A percentile compares a stretch with the other conserved stretches of the same genome.
These are phyloP conservation scores for Heterocephalus glaber DNA, from an alignment of 2,113 vertebrate species.

Conservation along the genomic window DNA sequence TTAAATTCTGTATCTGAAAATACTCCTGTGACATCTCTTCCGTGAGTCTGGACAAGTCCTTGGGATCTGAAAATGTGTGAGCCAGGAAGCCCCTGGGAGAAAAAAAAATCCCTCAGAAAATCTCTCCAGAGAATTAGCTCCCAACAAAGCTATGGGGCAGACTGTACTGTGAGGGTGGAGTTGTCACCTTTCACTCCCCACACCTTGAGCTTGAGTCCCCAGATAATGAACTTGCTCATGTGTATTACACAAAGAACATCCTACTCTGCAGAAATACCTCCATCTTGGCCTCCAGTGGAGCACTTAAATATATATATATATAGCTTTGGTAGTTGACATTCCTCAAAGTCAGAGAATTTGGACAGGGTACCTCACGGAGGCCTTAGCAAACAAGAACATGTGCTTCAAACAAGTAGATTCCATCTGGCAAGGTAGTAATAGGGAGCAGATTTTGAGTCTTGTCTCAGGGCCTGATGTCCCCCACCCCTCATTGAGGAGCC, in stretches of 20 bases:
- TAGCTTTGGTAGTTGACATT: constrained; percentile 49
- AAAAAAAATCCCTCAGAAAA: constrained; percentile 8
- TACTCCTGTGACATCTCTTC: constrained; percentile 60
- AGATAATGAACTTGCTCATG: constrained; percentile 2
- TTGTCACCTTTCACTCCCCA: background rate
- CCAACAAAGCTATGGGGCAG: background rate
- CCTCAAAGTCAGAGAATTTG: constrained; percentile 52
- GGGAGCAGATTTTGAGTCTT: constrained; percentile 21
- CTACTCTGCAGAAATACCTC: constrained; percentile 42
- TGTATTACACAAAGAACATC: background rate
- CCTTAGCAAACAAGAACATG: constrained; percentile 38
- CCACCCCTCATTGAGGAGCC: background rate
- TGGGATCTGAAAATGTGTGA: constrained; percentile 45
- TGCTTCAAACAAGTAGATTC: constrained; percentile 47
- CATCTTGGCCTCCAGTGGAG: constrained; percentile 15
- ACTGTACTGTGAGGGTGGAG: background rate
- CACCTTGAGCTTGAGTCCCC: background rate
- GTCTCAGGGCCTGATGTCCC: background rate
- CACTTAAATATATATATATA: background rate
- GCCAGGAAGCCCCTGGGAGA: constrained; percentile 17
- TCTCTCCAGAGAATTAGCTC: constrained; percentile 26
- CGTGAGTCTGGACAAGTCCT: constrained; percentile 44
- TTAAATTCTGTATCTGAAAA: constrained; percentile 74
- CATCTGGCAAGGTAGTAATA: constrained; percentile 41
- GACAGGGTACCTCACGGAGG: constrained; percentile 31